Evolutionary conservation across 2,888 invertebrate genomes (phyloP).

Genomic region (Drosophila neotestacea): DNA sequence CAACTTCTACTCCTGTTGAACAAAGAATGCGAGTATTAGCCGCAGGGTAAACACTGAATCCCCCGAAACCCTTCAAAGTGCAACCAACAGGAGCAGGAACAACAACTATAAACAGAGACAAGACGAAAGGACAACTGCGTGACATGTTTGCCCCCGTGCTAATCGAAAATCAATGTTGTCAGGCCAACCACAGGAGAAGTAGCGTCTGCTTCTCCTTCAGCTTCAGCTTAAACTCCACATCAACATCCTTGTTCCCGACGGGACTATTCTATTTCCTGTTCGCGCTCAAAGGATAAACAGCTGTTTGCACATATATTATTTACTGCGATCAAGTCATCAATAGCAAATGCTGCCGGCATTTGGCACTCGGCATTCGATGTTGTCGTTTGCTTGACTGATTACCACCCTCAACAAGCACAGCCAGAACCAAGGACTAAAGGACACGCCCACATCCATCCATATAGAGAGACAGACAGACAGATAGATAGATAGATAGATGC

Average conservation of each 20-base stretch:
- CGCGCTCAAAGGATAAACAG: slow-evolving; percentile 61
- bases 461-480: slow-evolving; percentile 11
- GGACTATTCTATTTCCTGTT: slow-evolving; percentile 39
- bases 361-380: slow-evolving; percentile 25
- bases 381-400: slow-evolving; percentile 71
- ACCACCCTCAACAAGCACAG: slow-evolving; percentile 23
- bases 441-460: slow-evolving; percentile 4
- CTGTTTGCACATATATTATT: slow-evolving; percentile 71
- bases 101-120: slow-evolving; percentile 21
- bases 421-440: slow-evolving; percentile 1
- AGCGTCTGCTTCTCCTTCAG: background rate
- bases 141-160: slow-evolving; percentile 58
- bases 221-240: background rate
- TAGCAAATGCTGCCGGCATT: slow-evolving; percentile 58
- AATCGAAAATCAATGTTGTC: slow-evolving; percentile 78
- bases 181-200: slow-evolving; percentile 41
- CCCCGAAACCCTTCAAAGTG: slow-evolving; percentile 59
- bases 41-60: slow-evolving; percentile 32
- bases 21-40: slow-evolving; percentile 52
- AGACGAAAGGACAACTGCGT: slow-evolving; percentile 28
- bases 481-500: slow-evolving; percentile 12
- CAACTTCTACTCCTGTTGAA: slow-evolving; percentile 20
- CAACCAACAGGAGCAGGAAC: slow-evolving; percentile 11
- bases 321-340: slow-evolving; percentile 73
- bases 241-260: slow-evolving; percentile 2